Evolutionary conservation across 2,113 vertebrate species (phyloP), one percentile per base, ranked within the genome.

Genomic region (Meleagris gallopavo): DNA sequence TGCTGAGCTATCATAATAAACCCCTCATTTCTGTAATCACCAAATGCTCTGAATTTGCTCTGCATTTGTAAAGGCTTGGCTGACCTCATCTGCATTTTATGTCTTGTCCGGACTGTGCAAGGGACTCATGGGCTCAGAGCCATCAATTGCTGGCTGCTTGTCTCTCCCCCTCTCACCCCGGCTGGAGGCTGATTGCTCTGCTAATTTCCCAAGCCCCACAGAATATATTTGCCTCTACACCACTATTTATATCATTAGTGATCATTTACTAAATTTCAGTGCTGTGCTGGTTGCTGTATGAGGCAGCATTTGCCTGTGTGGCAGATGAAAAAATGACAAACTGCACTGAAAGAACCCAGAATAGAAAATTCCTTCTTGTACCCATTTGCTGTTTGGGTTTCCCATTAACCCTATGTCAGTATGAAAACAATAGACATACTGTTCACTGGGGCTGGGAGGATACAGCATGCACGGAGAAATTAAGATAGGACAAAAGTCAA

Each of bases 241-340:
- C 12, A 9, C 22, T 83, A 57, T 70, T 94, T 83, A 21, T 50
- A 22, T 83, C 65, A 66, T 86, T 93, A 94, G 69, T 60, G 71
- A 88, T 79, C 64, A 81, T 91, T 91, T 95, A 86, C 69, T 93
- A 89, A 94, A 57, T 74, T 89, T 65, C 88, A 94, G 57, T 14
- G 52, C 61, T 25, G 30, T 61, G 64, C 52, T 86, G 88, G 61
- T 61, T 93, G 76, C 57, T 90, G 70, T 22, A 75, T 58, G 70
- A 85, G 38, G n/a, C 71, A 72, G 71, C 72, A 12, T 85, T 66
- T 46, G 60, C 36, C 78, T 60, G 40, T 61, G 67, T 81, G 57
- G n/a, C 29, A 67, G 45, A 52, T 1, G 17, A n/a, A 90, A 64
- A 60, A 93, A 91, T 21, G 27, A 64, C 13, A 70, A 83, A 85